Percentiles rank a stretch among this genome's conserved stretches.
phyloP scores from a whole-genome alignment of 2,888 invertebrate genomes.

The Drosophila bunnanda region DNA sequence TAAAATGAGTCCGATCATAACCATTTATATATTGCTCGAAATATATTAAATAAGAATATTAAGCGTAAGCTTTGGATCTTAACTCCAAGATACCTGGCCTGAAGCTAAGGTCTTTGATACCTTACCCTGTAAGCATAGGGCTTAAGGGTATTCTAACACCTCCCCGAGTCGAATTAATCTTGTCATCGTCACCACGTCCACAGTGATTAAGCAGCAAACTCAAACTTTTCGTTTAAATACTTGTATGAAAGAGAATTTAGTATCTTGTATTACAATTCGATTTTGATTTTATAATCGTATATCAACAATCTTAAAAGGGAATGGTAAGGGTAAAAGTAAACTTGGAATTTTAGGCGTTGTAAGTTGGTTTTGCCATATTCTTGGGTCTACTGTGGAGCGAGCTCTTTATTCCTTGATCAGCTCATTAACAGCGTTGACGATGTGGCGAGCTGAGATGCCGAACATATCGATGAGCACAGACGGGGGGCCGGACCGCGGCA shows the following conservation, averaged over 20 bases:
- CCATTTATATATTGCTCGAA: too few species aligned
- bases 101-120: background rate
- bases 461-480: slow-evolving; percentile 93
- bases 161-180: background rate
- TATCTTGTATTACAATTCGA: slow-evolving; percentile 20
- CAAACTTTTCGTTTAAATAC: background rate
- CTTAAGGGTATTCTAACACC: too few species aligned
- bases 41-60: too few species aligned
- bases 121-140: too few species aligned
- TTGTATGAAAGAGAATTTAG: slow-evolving; percentile 32
- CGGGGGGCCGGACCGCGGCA: slow-evolving; percentile 97
- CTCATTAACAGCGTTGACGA: slow-evolving; percentile 89
- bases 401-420: slow-evolving; percentile 86
- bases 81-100: background rate
- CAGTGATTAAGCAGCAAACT: background rate
- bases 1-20: too few species aligned
- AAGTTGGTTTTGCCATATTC: background rate
- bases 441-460: slow-evolving; percentile 93
- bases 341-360: background rate
- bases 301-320: slow-evolving; percentile 8
- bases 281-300: slow-evolving; percentile 12
- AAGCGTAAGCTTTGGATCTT: background rate
- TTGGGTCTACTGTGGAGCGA: background rate
- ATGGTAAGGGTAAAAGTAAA: slow-evolving; percentile 4
- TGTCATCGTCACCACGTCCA: background rate